A percentile compares a stretch with the other conserved stretches of the same genome.
Evolutionary conservation across 2,797 vertebrate genomes (phyloP).

Genomic region (Enteromius mattozi): DNA sequence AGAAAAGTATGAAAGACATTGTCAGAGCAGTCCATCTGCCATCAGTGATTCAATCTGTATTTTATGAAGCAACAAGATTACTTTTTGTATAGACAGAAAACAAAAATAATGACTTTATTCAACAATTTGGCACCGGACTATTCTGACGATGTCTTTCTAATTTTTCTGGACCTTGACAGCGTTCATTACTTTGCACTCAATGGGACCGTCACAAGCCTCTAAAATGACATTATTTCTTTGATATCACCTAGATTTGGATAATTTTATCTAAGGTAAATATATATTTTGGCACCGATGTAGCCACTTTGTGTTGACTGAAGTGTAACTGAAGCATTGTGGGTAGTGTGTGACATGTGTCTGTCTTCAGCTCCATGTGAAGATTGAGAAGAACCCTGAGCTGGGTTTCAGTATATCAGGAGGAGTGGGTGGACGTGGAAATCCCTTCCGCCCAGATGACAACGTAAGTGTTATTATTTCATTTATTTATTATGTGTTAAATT

Average conservation of each 20-base stretch:
- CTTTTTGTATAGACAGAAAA: no score
- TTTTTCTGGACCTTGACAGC: no score
- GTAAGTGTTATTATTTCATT: constrained; percentile 73
- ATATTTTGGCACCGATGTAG: not conserved
- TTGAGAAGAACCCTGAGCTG: constrained; percentile 98
- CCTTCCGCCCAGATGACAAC: constrained; percentile 96
- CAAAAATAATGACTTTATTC: no score
- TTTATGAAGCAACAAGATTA: no score
- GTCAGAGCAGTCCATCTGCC: no score
- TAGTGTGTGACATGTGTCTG: constrained; percentile 8
- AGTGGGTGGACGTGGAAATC: constrained; percentile 94
- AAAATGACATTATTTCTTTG: not conserved
- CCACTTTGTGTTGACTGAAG: not conserved
- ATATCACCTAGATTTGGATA: not conserved
- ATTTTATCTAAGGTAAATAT: not conserved
- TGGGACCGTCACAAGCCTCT: not conserved
- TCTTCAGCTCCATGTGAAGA: constrained; percentile 88
- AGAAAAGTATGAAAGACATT: no score
- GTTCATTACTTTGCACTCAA: no score
- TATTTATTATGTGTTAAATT: not conserved
- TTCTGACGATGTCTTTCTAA: no score
- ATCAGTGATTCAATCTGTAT: no score
- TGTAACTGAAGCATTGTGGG: not conserved
- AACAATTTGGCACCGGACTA: no score
- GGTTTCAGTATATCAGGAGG: constrained; percentile 99